A percentile compares a stretch with the other conserved stretches of the same genome.
Conservation (phyloP, 2,113 vertebrate species). For the Dinomys branickii region DNA sequence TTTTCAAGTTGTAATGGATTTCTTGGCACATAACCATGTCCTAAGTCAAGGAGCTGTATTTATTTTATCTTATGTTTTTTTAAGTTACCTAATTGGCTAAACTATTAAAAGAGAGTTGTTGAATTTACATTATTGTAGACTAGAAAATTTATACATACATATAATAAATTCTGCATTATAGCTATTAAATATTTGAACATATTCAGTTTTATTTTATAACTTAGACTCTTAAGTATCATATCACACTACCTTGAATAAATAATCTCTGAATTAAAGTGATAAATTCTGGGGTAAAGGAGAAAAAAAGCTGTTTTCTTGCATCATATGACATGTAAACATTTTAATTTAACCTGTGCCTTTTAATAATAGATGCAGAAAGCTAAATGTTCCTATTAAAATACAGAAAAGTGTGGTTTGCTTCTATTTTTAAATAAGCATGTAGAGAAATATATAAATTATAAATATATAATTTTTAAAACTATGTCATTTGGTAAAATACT, state of each 20-base stretch:
- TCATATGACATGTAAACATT: background rate
- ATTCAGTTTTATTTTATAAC: background rate
- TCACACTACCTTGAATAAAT: background rate
- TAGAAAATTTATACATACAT: background rate
- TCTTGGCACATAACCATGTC: background rate
- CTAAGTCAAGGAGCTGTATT: background rate
- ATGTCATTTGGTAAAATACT: background rate
- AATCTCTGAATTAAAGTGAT: background rate
- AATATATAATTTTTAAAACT: background rate
- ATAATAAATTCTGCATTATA: background rate
- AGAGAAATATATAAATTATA: background rate
- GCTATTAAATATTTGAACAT: background rate
- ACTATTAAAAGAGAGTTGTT: background rate
- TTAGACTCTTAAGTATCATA: background rate
- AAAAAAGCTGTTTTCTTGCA: background rate
- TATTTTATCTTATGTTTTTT: constrained; percentile 1
- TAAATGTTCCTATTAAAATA: background rate
- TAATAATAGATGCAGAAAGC: background rate
- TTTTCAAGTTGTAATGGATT: background rate
- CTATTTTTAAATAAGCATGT: background rate
- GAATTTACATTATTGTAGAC: background rate
- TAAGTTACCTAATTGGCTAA: background rate
- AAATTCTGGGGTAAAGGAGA: background rate
- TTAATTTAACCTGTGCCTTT: background rate
- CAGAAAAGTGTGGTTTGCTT: background rate